These are phyloP conservation scores for Argyrosomus japonicus DNA, from an alignment of 2,113 vertebrate species.

Conservation along the genomic window DNA sequence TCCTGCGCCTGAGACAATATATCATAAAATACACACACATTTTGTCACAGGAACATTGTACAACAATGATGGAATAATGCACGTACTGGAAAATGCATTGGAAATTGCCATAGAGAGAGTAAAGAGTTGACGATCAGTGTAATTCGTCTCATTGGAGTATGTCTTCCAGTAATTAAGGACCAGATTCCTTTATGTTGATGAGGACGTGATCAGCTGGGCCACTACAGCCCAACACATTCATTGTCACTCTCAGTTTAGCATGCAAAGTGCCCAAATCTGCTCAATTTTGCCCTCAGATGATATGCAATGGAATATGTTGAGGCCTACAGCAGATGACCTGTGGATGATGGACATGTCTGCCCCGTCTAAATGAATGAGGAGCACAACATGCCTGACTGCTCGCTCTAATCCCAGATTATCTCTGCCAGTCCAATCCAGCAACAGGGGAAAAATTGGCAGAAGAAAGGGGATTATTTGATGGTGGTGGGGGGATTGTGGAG, in stretches of 20 bases:
- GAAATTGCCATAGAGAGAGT: neutral
- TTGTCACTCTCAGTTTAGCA: neutral
- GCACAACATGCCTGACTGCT: slow-evolving; percentile 64
- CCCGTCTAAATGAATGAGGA: slow-evolving; percentile 66
- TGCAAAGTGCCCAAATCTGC: slow-evolving; percentile 19
- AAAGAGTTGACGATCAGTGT: neutral
- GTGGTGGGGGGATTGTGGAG: slow-evolving; percentile 37
- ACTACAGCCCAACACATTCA: neutral
- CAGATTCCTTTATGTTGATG: neutral
- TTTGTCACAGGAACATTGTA: neutral
- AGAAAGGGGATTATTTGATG: slow-evolving; percentile 78
- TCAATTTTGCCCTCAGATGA: slow-evolving; percentile 9
- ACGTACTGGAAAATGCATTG: neutral
- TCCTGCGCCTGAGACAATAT: neutral
- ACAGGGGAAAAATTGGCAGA: slow-evolving; percentile 73
- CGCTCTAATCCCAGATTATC: slow-evolving; percentile 81
- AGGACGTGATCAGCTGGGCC: neutral
- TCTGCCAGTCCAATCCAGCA: slow-evolving; percentile 75
- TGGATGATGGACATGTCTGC: slow-evolving; percentile 58
- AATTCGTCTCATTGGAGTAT: neutral
- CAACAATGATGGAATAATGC: neutral
- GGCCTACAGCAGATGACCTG: slow-evolving; percentile 57
- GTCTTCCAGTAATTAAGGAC: neutral
- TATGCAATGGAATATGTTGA: slow-evolving; percentile 46
- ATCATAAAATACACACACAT: neutral